A percentile compares a stretch with the other conserved stretches of the same genome.
Evolutionary conservation across 2,888 invertebrate species (phyloP).

Genomic region (Drosophila prolongata): DNA sequence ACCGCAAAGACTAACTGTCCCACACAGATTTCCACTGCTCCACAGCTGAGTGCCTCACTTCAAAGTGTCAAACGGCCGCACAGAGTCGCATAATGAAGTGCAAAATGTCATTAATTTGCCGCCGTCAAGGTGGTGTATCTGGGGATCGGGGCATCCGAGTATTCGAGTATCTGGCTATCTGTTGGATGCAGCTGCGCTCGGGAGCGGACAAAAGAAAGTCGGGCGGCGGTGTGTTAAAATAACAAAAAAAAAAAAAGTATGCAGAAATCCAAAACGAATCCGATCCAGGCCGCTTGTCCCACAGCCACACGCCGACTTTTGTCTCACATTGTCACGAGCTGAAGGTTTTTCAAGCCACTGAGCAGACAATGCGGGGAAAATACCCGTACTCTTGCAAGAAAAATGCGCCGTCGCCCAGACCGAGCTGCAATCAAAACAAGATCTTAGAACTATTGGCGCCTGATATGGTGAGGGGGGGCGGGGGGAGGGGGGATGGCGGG

Average conservation of each 20-base stretch:
- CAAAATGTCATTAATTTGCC: conserved; percentile 81
- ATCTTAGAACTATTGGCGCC: conserved; percentile 83
- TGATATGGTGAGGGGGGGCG: conserved; percentile 44
- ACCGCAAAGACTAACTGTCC: conserved; percentile 53
- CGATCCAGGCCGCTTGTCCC: conserved; percentile 45
- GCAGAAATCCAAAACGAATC: conserved; percentile 71
- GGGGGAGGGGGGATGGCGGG: not conserved
- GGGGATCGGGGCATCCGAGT: conserved; percentile 8
- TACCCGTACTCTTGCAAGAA: conserved; percentile 13
- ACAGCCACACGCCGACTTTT: conserved; percentile 67
- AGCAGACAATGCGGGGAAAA: conserved; percentile 50
- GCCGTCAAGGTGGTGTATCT: conserved; percentile 45
- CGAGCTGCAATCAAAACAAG: conserved; percentile 77
- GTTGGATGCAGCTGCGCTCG: conserved; percentile 58
- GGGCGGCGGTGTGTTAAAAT: conserved; percentile 37
- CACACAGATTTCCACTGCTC: conserved; percentile 34
- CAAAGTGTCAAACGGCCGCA: conserved; percentile 79
- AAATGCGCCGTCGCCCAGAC: conserved; percentile 39
- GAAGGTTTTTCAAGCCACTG: conserved; percentile 78
- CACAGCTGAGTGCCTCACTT: conserved; percentile 78
- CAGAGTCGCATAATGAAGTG: conserved; percentile 79
- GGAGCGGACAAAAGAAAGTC: conserved; percentile 67
- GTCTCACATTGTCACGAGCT: conserved; percentile 76
- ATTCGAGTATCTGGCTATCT: conserved; percentile 18
- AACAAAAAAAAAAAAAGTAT: conserved; percentile 50